Percentiles rank a stretch among this genome's conserved stretches.
Evolutionary conservation across 2,888 invertebrate species (phyloP).

Genomic region (Lycaena phlaeas): DNA sequence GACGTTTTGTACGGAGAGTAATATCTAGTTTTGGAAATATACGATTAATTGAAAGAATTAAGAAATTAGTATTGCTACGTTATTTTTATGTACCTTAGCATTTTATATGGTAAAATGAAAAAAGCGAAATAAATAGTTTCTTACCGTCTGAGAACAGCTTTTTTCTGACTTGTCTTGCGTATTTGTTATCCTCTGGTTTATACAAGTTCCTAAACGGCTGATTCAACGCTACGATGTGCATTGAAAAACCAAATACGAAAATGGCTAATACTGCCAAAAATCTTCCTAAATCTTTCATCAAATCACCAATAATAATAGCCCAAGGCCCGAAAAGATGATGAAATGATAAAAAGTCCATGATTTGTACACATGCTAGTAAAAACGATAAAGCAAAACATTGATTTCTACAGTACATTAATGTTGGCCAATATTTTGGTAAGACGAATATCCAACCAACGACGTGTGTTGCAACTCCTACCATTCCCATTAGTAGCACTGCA

Average conservation of each 20-base stretch:
- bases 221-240: conserved; percentile 96
- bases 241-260: conserved; percentile 98
- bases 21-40: conserved; percentile 34
- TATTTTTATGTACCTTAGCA: no score
- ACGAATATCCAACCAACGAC: conserved; percentile 83
- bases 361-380: conserved; percentile 96
- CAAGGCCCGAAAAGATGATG: conserved; percentile 99
- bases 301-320: conserved; percentile 99
- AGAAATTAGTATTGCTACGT: no score
- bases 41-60: neutral
- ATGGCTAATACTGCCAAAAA: conserved; percentile 98
- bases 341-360: conserved; percentile 97
- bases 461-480: conserved; percentile 93
- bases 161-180: conserved; percentile 67
- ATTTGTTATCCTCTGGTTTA: conserved; percentile 74
- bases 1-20: conserved; percentile 58
- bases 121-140: conserved; percentile 19
- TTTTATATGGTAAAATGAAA: neutral
- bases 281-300: conserved; percentile 94
- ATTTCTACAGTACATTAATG: conserved; percentile 94
- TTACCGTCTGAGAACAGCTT: conserved; percentile 83
- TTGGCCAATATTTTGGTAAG: conserved; percentile 82
- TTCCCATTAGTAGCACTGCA: conserved; percentile 88
- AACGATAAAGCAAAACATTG: conserved; percentile 97
- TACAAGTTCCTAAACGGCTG: conserved; percentile 88